phyloP scores from a whole-genome alignment of 2,797 vertebrate species.

The Neosilurus hyrtlii region DNA sequence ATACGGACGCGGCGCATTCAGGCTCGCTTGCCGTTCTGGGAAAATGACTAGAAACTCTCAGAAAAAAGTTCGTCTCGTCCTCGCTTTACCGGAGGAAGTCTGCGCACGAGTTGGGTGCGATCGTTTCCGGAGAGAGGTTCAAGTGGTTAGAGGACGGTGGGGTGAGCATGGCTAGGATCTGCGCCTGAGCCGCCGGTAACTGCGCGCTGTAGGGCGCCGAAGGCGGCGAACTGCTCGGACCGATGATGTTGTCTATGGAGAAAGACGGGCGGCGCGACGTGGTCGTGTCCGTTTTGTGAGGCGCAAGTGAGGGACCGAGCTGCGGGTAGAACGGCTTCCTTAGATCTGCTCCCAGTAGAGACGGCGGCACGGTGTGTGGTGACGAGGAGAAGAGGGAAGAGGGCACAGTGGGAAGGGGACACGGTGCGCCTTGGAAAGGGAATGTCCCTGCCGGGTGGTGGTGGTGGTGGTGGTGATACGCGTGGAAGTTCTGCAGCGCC shows the following conservation, averaged over 20 bases:
- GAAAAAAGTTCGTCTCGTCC: constrained; percentile 72
- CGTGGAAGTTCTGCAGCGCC: constrained; percentile 88
- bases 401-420: constrained; percentile 76
- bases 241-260: constrained; percentile 98
- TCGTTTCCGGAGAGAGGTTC: constrained; percentile 83
- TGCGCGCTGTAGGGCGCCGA: constrained; percentile 81
- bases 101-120: constrained; percentile 74
- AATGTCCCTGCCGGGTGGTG: constrained; percentile 73
- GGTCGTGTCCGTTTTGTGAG: constrained; percentile 85
- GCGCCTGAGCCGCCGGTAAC: constrained; percentile 79
- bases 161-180: constrained; percentile 90
- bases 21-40: constrained; percentile 4
- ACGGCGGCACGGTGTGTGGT: constrained; percentile 73
- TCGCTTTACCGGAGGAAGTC: constrained; percentile 87
- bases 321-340: constrained; percentile 92
- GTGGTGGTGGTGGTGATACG: constrained; percentile 64
- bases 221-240: constrained; percentile 74
- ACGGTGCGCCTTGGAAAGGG: constrained; percentile 75
- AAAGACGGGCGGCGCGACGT: constrained; percentile 81
- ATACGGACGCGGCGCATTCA: constrained; percentile 6
- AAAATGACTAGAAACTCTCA: background rate
- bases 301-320: constrained; percentile 77
- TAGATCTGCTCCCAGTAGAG: constrained; percentile 79
- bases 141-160: constrained; percentile 87
- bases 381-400: constrained; percentile 72